Conservation (phyloP, 2,797 vertebrate species). For the Melanotaenia trifasciata region DNA sequence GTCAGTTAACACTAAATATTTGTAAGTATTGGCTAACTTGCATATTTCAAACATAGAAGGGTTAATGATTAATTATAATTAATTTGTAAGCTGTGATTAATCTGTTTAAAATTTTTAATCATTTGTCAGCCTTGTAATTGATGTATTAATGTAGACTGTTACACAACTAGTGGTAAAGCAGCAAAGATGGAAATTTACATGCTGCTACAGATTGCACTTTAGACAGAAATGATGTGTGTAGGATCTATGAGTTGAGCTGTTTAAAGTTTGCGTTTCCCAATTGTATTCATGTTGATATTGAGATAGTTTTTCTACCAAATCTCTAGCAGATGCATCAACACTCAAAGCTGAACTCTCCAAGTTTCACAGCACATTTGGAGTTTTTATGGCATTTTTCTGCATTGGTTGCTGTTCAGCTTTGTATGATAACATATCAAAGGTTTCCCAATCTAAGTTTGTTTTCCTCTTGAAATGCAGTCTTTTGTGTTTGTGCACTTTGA, state of each 20-base stretch:
- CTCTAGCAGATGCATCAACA: slow-evolving; percentile 43
- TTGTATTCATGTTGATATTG: slow-evolving; percentile 28
- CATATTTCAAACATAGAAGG: no score
- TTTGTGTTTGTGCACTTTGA: slow-evolving; percentile 67
- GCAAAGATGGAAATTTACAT: neutral
- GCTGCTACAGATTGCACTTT: neutral
- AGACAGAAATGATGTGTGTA: neutral
- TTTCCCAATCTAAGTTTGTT: slow-evolving; percentile 77
- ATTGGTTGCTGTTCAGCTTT: slow-evolving; percentile 65
- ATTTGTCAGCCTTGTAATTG: no score
- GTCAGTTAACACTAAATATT: no score
- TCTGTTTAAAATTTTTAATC: no score
- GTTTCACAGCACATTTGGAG: slow-evolving; percentile 58
- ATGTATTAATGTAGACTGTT: neutral
- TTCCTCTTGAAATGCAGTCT: slow-evolving; percentile 72
- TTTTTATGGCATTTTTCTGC: slow-evolving; percentile 45
- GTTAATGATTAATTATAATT: no score
- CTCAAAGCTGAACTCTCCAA: slow-evolving; percentile 46
- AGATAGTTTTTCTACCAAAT: slow-evolving; percentile 55
- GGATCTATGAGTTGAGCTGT: neutral
- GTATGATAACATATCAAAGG: slow-evolving; percentile 76
- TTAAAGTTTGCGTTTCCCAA: slow-evolving; percentile 16
- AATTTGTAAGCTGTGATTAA: no score
- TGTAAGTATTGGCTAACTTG: no score
- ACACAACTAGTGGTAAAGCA: neutral